Conservation (phyloP, 92 coral and sea anemone genomes). For the Parazoanthus swiftii region DNA sequence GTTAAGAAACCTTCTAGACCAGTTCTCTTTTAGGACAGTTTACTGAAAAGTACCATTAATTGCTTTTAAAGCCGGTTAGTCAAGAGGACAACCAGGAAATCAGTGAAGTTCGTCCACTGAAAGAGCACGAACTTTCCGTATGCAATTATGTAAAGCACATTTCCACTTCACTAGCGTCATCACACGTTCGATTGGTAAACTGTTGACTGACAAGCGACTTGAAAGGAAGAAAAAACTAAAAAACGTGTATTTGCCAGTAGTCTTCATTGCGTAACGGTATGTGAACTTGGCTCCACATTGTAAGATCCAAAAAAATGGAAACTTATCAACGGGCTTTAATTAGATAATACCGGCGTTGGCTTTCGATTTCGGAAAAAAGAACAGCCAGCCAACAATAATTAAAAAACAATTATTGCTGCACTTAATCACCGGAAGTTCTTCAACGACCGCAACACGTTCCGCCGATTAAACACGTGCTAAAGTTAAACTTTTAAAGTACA, state of each 20-base stretch:
- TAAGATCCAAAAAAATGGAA: too few species aligned
- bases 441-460: slow-evolving; percentile 15
- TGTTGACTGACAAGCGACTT: background rate
- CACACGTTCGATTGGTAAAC: background rate
- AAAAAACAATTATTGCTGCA: background rate
- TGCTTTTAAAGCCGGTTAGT: too few species aligned
- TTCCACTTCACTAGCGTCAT: background rate
- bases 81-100: background rate
- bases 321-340: background rate
- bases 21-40: background rate
- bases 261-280: background rate
- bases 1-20: background rate
- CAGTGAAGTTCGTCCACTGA: background rate
- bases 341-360: background rate
- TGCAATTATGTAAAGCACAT: background rate
- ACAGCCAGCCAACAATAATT: background rate
- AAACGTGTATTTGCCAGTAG: background rate
- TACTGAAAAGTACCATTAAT: too few species aligned
- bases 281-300: background rate
- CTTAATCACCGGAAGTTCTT: slow-evolving; percentile 24
- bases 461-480: background rate
- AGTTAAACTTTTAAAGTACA: background rate
- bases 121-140: too few species aligned
- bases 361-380: background rate
- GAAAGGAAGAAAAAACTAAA: background rate